These are phyloP conservation scores for Dendrolimus houi DNA, from an alignment of 2,888 invertebrate species.

Conservation along the genomic window DNA sequence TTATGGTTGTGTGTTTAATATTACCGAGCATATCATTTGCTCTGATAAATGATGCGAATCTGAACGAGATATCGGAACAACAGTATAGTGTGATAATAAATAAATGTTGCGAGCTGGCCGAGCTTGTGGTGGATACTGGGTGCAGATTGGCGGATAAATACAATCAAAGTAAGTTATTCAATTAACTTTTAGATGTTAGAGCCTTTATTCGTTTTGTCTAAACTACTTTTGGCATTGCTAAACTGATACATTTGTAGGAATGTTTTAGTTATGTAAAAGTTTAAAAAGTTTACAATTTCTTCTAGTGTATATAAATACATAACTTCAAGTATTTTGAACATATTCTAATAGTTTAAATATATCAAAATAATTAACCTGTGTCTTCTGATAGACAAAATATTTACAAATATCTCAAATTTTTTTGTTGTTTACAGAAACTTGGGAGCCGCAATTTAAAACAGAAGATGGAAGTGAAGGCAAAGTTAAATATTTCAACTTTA, in stretches of 20 bases:
- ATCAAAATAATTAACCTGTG: too few relatives aligned
- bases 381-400: too few relatives aligned
- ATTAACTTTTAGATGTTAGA: background rate
- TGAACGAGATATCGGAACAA: conserved; percentile 65
- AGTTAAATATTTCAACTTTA: conserved; percentile 74
- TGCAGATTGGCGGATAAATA: conserved; percentile 80
- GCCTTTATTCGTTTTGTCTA: too few relatives aligned
- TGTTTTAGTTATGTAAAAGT: too few relatives aligned
- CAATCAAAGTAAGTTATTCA: conserved; percentile 67
- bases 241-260: too few relatives aligned
- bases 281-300: too few relatives aligned
- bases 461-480: conserved; percentile 76
- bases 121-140: conserved; percentile 80
- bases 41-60: conserved; percentile 49
- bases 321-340: too few relatives aligned
- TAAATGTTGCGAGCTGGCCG: conserved; percentile 86
- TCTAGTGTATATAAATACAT: too few relatives aligned
- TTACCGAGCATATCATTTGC: conserved; percentile 21
- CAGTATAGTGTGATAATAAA: conserved; percentile 78
- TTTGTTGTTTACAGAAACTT: conserved; percentile 44
- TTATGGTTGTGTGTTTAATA: conserved; percentile 51
- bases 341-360: too few relatives aligned
- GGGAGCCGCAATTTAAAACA: conserved; percentile 80
- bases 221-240: too few relatives aligned
- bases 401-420: too few relatives aligned